phyloP scores from a whole-genome alignment of 2,797 vertebrate species.

The Zenarchopterus dispar region DNA sequence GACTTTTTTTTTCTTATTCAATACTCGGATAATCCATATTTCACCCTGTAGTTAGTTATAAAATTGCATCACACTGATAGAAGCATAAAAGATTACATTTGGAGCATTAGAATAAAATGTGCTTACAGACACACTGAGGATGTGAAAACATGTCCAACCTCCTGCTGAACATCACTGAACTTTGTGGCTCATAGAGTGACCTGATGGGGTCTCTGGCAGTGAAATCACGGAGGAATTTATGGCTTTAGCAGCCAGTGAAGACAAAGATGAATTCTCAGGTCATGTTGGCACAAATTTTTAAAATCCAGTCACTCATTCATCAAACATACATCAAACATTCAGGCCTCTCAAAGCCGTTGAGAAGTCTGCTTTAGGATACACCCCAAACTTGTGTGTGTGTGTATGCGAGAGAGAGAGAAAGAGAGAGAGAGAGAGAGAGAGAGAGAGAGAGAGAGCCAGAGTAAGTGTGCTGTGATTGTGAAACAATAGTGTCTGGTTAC shows the following conservation, averaged over 20 bases:
- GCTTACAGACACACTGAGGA: constrained; percentile 13
- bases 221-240: constrained; percentile 37
- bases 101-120: constrained; percentile 3
- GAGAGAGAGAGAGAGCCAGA: constrained; percentile 52
- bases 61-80: too few relatives aligned
- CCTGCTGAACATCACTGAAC: constrained; percentile 39
- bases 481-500: constrained; percentile 85
- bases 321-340: constrained; percentile 15
- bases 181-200: constrained; percentile 36
- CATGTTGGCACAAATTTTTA: constrained; percentile 37
- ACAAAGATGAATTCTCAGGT: constrained; percentile 22
- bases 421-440: constrained; percentile 36
- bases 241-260: constrained; percentile 32
- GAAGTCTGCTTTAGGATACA: constrained; percentile 9
- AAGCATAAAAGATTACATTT: too few relatives aligned
- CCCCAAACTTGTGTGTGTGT: neutral
- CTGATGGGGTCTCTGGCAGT: constrained; percentile 34
- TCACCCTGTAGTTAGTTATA: too few relatives aligned
- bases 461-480: constrained; percentile 83
- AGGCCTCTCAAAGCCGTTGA: constrained; percentile 7
- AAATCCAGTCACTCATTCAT: constrained; percentile 6
- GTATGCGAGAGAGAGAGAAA: constrained; percentile 7
- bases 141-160: constrained; percentile 15
- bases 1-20: too few relatives aligned
- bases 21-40: too few relatives aligned